Conservation (phyloP, 2,888 invertebrate species). For the Rhyacophila evoluta region DNA sequence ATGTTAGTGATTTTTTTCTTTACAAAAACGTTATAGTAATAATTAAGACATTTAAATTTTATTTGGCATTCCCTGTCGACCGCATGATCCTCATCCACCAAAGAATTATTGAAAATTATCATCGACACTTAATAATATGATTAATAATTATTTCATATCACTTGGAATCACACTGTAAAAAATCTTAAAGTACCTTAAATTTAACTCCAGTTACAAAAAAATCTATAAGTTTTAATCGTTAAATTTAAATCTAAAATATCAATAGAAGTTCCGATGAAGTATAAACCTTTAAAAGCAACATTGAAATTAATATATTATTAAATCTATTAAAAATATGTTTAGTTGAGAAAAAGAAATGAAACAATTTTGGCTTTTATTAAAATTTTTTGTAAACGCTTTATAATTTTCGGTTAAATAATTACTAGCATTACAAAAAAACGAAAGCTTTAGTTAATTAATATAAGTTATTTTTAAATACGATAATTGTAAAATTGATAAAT, state of each 20-base stretch:
- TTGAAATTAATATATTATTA: too few relatives aligned
- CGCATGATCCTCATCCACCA: slow-evolving; percentile 41
- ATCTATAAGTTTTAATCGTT: slow-evolving; percentile 20
- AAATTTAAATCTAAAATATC: not conserved
- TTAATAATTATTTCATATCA: slow-evolving; percentile 52
- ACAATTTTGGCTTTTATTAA: too few relatives aligned
- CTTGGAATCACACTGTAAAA: slow-evolving; percentile 54
- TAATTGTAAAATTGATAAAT: too few relatives aligned
- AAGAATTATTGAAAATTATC: slow-evolving; percentile 44
- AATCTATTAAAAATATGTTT: too few relatives aligned
- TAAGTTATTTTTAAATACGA: too few relatives aligned
- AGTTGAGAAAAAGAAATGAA: too few relatives aligned
- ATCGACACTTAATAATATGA: slow-evolving; percentile 32
- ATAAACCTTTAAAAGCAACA: not conserved
- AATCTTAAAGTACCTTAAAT: slow-evolving; percentile 39
- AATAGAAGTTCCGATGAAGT: not conserved
- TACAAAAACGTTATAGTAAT: slow-evolving; percentile 37
- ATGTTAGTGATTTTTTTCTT: slow-evolving; percentile 25
- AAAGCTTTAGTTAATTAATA: too few relatives aligned
- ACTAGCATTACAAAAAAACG: too few relatives aligned
- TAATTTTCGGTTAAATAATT: too few relatives aligned
- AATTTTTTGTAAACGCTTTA: too few relatives aligned
- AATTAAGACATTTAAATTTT: slow-evolving; percentile 45
- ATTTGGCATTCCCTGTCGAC: slow-evolving; percentile 54
- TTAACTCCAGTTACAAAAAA: slow-evolving; percentile 51